Base-by-base conservation (phyloP, 2,888 invertebrate genomes). In the Phortica magna region DNA sequence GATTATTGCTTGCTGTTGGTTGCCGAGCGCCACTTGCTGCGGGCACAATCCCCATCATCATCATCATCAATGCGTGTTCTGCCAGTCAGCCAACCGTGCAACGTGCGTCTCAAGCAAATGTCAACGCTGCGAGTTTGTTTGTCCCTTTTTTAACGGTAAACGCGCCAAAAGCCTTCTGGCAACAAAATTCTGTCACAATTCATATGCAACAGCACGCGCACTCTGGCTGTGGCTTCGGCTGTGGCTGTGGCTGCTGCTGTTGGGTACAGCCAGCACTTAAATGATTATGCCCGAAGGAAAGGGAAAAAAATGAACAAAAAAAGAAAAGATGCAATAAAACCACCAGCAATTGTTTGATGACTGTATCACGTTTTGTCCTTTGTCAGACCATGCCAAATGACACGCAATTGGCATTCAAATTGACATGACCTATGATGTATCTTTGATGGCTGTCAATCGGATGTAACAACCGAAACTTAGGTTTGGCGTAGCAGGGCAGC, bases 161-260 rank as follows among this genome's bases (percentile, higher is more conserved):
- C 14, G 14, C 12, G 39, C 42, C 48, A 67, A 39, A 55, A 17
- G 41, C 70, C 70, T 71, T 12, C 12, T 53, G 70, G 70, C 70
- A 42, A 10, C 67, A 67, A 42, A 22, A 71, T 71, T 48, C 55
- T 53, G 68, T 73, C 79, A 82, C 80, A 80, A 83, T 81, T 83
- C 82, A 78, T 83, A 83, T 83, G 83, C 83, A 80, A 73, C 76
- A 81, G 77, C 83, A 83, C 80, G 83, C 78, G 78, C 76, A 75
- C 77, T 75, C 76, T 78, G 76, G 4, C 79, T 73, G 78, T 78
- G 79, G 17, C 14, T 71, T 7, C 55, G 43, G 12, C 55, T 10
- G 12, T n/a, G 22, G 31, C 42, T 39, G 67, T 42, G 67, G 53
- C 14, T 39, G 22, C 22, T 17, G 9, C n/a, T 9, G 65, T 14